Evolutionary conservation across 2,113 vertebrate species (phyloP), one percentile per base, ranked within the genome.

Genomic region (Dasyprocta punctata): DNA sequence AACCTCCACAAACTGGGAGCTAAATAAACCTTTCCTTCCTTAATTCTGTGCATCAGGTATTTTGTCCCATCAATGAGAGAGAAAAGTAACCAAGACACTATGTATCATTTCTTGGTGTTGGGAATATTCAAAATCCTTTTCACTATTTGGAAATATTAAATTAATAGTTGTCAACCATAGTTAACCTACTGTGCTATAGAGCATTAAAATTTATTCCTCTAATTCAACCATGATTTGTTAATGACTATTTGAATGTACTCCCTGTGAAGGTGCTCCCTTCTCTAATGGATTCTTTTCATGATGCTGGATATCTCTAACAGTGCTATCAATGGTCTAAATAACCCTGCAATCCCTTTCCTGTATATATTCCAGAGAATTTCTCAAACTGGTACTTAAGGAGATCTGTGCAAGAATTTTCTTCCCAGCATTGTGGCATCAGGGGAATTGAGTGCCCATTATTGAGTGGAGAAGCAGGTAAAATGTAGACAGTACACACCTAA

Each of bases 271-370:
- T 14, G 38, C 60, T 77, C 19, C 44, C 3, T 84, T 65, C 52
- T 93, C 49, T 95, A 85, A 54, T n/a, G 41, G 58, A 67, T 78
- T 83, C 44, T 95, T 92, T 38, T 58, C 44, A 36, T 10, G 65
- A 85, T 83, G 22, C 36, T 84, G 96, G 71, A 86, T 75, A 88
- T 17, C 82, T 87, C 81, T 82, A 67, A 28, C 58, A 82, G 26
- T 78, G 44, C 71, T 63, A 92, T 36, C 20, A 73, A 36, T 67
- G 47, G 28, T 87, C 44, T 84, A 81, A 90, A 49, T 65, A 83
- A 81, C 36, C 30, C 78, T 54, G 33, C 11, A 71, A 17, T 88
- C 89, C 75, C 47, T 9, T 61, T 83, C 11, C 36, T 82, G 5
- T 61, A 13, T 49, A 52, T 3, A 52, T 44, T 17, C 28, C 6